These are phyloP conservation scores for Seriola dumerili DNA, from an alignment of 2,113 vertebrate species.

Conservation along the genomic window DNA sequence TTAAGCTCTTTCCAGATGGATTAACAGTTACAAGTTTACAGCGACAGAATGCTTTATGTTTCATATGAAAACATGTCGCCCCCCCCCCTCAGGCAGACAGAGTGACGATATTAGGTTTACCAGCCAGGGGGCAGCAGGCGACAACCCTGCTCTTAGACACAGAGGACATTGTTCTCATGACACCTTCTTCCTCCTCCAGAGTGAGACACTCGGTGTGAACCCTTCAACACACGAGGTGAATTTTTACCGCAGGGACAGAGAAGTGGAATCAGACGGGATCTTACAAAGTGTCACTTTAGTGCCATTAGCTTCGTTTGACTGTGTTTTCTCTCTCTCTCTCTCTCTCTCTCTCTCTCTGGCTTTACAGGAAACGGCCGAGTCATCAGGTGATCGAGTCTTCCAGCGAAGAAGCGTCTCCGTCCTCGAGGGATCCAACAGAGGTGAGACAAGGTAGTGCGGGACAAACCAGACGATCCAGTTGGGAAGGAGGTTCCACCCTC, in stretches of 20 bases:
- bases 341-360: not conserved
- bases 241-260: not conserved
- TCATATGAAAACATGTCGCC: conserved; percentile 3
- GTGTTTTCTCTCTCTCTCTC: not conserved
- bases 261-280: not conserved
- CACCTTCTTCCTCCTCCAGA: too few relatives aligned
- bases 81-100: not conserved
- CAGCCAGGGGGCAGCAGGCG: conserved; percentile 72
- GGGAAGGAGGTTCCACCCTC: conserved; percentile 59
- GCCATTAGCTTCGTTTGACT: conserved; percentile 28
- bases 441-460: conserved; percentile 33
- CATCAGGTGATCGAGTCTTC: not conserved
- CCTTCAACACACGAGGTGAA: too few relatives aligned
- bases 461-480: conserved; percentile 75
- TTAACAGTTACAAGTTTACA: conserved; percentile 17
- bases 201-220: too few relatives aligned
- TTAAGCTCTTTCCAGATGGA: not conserved
- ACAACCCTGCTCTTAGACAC: conserved; percentile 31
- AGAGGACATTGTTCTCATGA: not conserved
- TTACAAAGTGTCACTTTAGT: conserved; percentile 9
- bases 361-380: not conserved
- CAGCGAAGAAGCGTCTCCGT: conserved; percentile 10
- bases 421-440: conserved; percentile 51
- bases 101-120: conserved; percentile 2
- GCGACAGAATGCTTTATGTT: conserved; percentile 1